phyloP scores from a whole-genome alignment of 2,888 invertebrate genomes.

The Netelia virgata region DNA sequence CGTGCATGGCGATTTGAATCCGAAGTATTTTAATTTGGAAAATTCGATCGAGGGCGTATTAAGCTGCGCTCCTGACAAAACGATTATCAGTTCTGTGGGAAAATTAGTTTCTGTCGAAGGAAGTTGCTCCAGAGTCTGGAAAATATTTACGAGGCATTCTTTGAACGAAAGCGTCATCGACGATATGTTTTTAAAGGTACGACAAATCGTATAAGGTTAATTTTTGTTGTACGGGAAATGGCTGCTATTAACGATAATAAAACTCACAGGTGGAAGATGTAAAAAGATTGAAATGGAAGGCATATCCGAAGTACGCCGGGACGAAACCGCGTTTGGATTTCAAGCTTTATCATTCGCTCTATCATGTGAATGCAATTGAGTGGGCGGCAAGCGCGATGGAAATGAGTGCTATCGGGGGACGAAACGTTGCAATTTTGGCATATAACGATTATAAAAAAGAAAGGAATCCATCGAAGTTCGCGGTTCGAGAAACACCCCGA shows the following conservation, averaged over 20 bases:
- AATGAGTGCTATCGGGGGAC: slow-evolving; percentile 88
- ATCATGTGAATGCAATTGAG: slow-evolving; percentile 88
- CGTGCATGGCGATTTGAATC: slow-evolving; percentile 86
- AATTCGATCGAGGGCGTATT: slow-evolving; percentile 84
- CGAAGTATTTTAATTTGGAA: slow-evolving; percentile 83
- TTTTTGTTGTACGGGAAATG: not conserved
- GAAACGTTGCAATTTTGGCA: slow-evolving; percentile 87
- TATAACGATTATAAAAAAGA: slow-evolving; percentile 80
- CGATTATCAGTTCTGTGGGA: slow-evolving; percentile 85
- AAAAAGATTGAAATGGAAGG: slow-evolving; percentile 85
- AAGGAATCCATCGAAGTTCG: not conserved
- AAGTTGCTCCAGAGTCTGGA: slow-evolving; percentile 85
- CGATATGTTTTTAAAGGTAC: slow-evolving; percentile 84
- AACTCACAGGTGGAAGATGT: slow-evolving; percentile 75
- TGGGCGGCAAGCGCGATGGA: slow-evolving; percentile 90
- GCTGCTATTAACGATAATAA: not conserved
- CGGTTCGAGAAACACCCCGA: not conserved
- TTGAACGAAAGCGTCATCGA: slow-evolving; percentile 84
- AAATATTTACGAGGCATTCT: slow-evolving; percentile 86
- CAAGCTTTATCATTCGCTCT: slow-evolving; percentile 86
- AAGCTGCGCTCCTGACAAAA: slow-evolving; percentile 83
- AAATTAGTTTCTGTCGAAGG: slow-evolving; percentile 81
- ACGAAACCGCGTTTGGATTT: slow-evolving; percentile 82
- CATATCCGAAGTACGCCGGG: slow-evolving; percentile 86
- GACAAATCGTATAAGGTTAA: slow-evolving; percentile 29